phyloP scores from a whole-genome alignment of 1,140 invertebrate species.

The Brachionus paranguensis region DNA sequence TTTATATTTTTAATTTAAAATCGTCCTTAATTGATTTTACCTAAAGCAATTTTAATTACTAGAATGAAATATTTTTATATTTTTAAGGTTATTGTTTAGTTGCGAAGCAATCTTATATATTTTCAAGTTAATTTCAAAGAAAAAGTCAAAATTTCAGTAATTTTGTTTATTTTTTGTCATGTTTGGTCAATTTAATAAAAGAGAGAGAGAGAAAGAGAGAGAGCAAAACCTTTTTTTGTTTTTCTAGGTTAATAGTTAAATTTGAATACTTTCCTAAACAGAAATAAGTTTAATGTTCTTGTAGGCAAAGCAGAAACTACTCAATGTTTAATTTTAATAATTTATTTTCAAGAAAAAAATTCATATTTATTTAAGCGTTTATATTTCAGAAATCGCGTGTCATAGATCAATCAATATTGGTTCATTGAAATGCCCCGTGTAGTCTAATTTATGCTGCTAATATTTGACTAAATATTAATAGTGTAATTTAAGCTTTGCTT shows the following conservation, averaged over 20 bases:
- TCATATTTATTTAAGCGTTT: constrained; percentile 1
- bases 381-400: not conserved
- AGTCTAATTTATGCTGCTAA: not conserved
- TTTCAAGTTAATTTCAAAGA: not conserved
- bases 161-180: not conserved
- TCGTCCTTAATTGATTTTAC: no score
- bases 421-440: not conserved
- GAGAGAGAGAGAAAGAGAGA: not conserved
- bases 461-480: not conserved
- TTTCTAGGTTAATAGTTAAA: not conserved
- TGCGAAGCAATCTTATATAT: not conserved
- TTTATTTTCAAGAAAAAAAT: not conserved
- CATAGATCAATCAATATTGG: not conserved
- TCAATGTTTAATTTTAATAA: not conserved
- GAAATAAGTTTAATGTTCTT: not conserved
- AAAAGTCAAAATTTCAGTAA: not conserved
- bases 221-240: not conserved
- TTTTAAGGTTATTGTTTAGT: not conserved
- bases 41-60: no score
- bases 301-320: not conserved
- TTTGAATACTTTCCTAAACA: not conserved
- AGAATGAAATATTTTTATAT: not conserved
- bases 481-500: not conserved
- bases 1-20: not conserved
- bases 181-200: not conserved